phyloP scores from a whole-genome alignment of 2,888 invertebrate genomes.

The Eucriotettix oculatus region DNA sequence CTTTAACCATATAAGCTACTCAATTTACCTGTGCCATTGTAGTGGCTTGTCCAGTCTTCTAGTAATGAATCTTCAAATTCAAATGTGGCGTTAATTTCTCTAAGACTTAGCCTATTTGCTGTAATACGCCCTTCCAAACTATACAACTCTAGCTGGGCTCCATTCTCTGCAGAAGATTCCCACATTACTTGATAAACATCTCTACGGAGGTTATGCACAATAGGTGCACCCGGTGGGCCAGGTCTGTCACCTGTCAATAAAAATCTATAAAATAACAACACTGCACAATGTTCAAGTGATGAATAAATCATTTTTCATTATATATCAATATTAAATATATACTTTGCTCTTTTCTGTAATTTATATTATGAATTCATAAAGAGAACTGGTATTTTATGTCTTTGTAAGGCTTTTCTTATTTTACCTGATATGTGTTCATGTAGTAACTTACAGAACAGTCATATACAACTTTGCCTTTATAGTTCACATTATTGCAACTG shows the following conservation, averaged over 20 bases:
- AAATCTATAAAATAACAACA: not conserved
- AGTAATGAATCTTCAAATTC: constrained; percentile 11
- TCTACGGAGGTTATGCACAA: constrained; percentile 53
- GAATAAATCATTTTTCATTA: not conserved
- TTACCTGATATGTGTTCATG: not conserved
- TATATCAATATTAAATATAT: not conserved
- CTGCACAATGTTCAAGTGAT: not conserved
- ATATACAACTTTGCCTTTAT: too few relatives aligned
- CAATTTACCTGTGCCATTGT: constrained; percentile 54
- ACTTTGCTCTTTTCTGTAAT: too few relatives aligned
- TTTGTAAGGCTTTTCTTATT: too few relatives aligned
- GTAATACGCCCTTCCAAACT: constrained; percentile 46
- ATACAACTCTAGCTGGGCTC: constrained; percentile 56
- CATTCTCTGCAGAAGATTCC: constrained; percentile 61
- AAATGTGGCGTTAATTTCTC: constrained; percentile 20
- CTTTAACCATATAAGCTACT: too few relatives aligned
- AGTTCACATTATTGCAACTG: too few relatives aligned
- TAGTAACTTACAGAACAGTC: too few relatives aligned
- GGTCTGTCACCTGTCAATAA: constrained; percentile 50
- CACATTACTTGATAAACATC: constrained; percentile 66
- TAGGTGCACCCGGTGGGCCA: constrained; percentile 57
- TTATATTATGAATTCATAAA: too few relatives aligned
- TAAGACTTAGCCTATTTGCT: constrained; percentile 14
- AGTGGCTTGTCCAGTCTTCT: constrained; percentile 41
- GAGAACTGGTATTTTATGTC: too few relatives aligned